phyloP scores from a whole-genome alignment of 1,140 invertebrate species.

The Philotrypesis tridentata region DNA sequence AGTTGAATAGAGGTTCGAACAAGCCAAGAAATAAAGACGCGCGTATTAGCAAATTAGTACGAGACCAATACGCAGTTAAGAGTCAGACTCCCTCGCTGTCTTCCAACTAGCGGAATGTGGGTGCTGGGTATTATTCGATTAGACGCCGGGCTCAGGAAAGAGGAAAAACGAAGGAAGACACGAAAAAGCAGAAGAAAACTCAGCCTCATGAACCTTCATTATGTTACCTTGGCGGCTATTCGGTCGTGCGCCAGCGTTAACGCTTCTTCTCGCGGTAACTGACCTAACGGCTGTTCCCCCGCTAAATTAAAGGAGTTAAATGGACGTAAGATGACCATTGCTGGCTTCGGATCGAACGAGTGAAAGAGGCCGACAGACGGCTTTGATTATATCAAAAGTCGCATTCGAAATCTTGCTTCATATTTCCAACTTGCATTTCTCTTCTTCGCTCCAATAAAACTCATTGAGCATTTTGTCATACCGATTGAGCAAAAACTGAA shows the following conservation, averaged over 20 bases:
- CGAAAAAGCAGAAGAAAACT: constrained; percentile 14
- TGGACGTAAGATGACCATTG: constrained; percentile 64
- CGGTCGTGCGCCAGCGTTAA: constrained; percentile 65
- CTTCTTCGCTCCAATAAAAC: no score
- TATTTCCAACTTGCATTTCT: no score
- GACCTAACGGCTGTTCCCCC: constrained; percentile 65
- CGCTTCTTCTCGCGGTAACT: constrained; percentile 63
- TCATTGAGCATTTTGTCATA: no score
- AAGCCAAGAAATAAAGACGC: constrained; percentile 24
- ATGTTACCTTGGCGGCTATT: constrained; percentile 66
- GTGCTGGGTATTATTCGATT: constrained; percentile 70
- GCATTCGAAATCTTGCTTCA: no score
- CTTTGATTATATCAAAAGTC: constrained; percentile 59
- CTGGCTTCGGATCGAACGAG: neutral
- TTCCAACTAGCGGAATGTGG: constrained; percentile 57
- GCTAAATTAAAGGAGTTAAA: constrained; percentile 70
- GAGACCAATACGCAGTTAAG: constrained; percentile 7
- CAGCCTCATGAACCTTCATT: constrained; percentile 70
- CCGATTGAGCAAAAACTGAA: no score
- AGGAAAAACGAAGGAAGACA: constrained; percentile 44
- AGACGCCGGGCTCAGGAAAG: constrained; percentile 58
- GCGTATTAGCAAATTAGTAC: constrained; percentile 43
- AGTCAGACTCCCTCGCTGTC: neutral
- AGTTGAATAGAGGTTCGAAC: constrained; percentile 26
- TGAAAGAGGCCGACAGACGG: constrained; percentile 46